Base-by-base conservation (phyloP, 2,888 invertebrate genomes). In the Ectemnius continuus region DNA sequence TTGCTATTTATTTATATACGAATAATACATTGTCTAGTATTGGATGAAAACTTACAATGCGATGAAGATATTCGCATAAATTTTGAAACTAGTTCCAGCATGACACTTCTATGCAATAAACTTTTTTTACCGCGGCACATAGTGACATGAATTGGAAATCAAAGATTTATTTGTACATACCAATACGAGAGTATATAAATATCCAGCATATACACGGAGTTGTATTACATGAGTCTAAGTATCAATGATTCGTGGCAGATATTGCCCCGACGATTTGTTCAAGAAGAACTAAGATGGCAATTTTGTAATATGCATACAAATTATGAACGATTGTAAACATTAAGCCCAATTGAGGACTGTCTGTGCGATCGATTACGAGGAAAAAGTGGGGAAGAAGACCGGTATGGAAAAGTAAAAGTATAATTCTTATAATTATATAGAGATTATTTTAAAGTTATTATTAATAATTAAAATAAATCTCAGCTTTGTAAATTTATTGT, bases 381-480 rank as follows among this genome's bases (percentile, higher is more conserved):
- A 36, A 58, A 67, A 61, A 46, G 60, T 67, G 61, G n/a, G 52
- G 61, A 72, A 67, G 69, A 76, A 81, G 76, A 72, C 73, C 65
- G 60, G 46, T 59, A 75, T 46, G 71, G 61, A 71, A 77, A 70
- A 75, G 63, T 65, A 66, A 74, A 82, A 70, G 62, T 75, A 76
- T 76, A 75, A 78, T 78, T 86, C 85, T 86, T 85, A 85, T 87
- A 85, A 87, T 86, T 85, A 88, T 86, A 88, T 88, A 87, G 86
- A 89, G 86, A 87, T 90, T 89, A 89, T 89, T 89, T 89, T 88
- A 86, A 89, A 88, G 85, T 87, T 86, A 88, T 85, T 86, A 89
- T 86, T 87, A 86, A 36, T 36, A 36, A 86, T 86, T 88, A 83
- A 88, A 89, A 90, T 89, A 89, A 90, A 89, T 88, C 84, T 89